These are phyloP conservation scores for Albula glossodonta DNA, from an alignment of 2,113 vertebrate genomes.

Conservation along the genomic window DNA sequence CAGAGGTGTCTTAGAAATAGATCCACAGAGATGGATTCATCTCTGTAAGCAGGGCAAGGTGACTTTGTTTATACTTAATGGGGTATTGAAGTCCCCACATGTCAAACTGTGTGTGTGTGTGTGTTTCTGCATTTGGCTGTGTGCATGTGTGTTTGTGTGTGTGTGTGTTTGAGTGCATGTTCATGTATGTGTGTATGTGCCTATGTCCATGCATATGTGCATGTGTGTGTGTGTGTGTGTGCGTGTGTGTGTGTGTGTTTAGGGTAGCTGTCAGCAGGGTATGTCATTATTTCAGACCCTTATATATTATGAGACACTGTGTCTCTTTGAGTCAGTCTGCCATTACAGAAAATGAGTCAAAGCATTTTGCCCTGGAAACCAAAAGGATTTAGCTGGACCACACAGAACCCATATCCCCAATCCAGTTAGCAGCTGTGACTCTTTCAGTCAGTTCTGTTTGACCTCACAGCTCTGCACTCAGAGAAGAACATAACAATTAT, in stretches of 20 bases:
- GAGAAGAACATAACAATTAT: neutral
- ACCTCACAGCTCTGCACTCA: too few relatives aligned
- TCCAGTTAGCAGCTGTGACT: neutral
- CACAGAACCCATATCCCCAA: neutral
- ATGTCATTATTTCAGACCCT: neutral
- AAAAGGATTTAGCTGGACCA: neutral
- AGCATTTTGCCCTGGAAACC: neutral
- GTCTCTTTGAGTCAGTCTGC: neutral
- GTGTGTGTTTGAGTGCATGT: too few relatives aligned
- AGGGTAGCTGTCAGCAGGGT: neutral
- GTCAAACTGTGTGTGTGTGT: neutral
- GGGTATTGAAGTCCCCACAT: neutral
- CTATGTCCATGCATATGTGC: neutral
- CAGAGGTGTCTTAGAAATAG: neutral
- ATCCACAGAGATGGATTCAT: neutral
- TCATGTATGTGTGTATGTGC: neutral
- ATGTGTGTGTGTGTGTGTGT: neutral
- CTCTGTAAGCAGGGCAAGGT: neutral
- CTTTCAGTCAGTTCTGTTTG: neutral
- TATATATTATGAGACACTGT: neutral
- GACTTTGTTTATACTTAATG: constrained; percentile 16
- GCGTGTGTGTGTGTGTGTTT: neutral
- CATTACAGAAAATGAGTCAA: neutral
- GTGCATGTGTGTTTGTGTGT: too few relatives aligned
- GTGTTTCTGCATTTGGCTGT: too few relatives aligned